These are phyloP conservation scores for Polyodon spathula DNA, from an alignment of 2,113 vertebrate genomes.

Conservation along the genomic window DNA sequence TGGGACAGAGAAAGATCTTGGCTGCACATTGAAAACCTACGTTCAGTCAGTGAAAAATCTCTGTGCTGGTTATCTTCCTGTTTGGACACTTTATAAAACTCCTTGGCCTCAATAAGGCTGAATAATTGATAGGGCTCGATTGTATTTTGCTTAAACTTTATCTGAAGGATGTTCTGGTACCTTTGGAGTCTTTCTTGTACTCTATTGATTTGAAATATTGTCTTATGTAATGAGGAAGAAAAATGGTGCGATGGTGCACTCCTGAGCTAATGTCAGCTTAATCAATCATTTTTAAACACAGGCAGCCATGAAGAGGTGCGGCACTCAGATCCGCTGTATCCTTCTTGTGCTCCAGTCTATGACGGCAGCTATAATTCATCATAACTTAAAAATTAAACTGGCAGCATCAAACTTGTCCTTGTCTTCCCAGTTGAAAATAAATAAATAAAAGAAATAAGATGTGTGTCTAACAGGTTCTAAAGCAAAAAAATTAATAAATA, in stretches of 20 bases:
- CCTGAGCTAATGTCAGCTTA: constrained; percentile 63
- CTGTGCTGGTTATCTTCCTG: neutral
- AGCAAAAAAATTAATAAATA: neutral
- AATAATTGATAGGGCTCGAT: constrained; percentile 28
- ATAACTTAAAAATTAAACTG: constrained; percentile 53
- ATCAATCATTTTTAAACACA: constrained; percentile 77
- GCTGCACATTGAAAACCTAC: no score
- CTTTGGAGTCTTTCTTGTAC: constrained; percentile 54
- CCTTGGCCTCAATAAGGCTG: constrained; percentile 5
- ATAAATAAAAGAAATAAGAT: constrained; percentile 14
- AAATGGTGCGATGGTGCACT: constrained; percentile 53
- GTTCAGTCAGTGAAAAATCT: neutral
- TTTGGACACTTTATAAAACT: constrained; percentile 22
- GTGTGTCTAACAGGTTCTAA: constrained; percentile 9
- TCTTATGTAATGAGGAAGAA: constrained; percentile 61
- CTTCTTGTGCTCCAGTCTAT: constrained; percentile 52
- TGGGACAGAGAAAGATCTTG: no score
- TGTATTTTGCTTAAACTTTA: constrained; percentile 47
- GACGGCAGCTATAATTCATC: constrained; percentile 62
- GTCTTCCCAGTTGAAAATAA: constrained; percentile 39
- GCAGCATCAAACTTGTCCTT: constrained; percentile 55
- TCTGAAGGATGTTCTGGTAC: constrained; percentile 54
- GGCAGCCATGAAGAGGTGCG: constrained; percentile 49
- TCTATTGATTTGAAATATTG: constrained; percentile 63
- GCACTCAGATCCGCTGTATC: constrained; percentile 44